Percentiles rank a stretch among this genome's conserved stretches.
Conservation (phyloP, 2,888 invertebrate genomes). For the Sussaba pulchella region DNA sequence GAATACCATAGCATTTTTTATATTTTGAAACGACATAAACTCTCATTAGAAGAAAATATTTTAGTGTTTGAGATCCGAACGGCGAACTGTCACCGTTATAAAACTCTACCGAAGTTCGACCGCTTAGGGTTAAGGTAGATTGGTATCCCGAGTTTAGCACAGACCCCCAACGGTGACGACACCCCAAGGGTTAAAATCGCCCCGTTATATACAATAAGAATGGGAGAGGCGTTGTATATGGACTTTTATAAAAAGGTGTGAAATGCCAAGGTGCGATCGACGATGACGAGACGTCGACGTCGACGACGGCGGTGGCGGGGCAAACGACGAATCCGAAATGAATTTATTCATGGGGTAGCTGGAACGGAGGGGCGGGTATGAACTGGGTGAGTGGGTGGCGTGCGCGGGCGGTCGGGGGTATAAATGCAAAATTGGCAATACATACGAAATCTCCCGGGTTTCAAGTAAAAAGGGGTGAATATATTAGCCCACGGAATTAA, state of each 20-base stretch:
- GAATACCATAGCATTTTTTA: too few species aligned
- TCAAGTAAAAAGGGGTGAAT: conserved; percentile 85
- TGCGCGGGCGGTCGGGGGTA: conserved; percentile 76
- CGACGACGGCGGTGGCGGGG: conserved; percentile 61
- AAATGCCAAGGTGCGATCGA: conserved; percentile 77
- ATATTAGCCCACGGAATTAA: conserved; percentile 83
- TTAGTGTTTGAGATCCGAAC: too few species aligned
- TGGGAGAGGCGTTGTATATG: background rate
- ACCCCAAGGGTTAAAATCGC: background rate
- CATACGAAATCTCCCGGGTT: conserved; percentile 84
- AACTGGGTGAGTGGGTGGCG: conserved; percentile 66
- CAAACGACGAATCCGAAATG: conserved; percentile 78
- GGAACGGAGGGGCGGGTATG: conserved; percentile 47
- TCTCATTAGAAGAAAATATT: too few species aligned
- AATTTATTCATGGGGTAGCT: conserved; percentile 83
- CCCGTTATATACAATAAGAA: background rate
- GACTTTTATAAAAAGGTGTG: conserved; percentile 60
- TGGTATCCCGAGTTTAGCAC: too few species aligned
- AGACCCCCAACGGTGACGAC: too few species aligned
- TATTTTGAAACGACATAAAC: too few species aligned
- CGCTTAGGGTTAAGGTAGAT: too few species aligned
- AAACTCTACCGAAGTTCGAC: too few species aligned
- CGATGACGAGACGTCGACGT: conserved; percentile 72
- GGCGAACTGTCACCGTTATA: too few species aligned
- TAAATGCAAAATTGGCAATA: conserved; percentile 85